phyloP scores from a whole-genome alignment of 1,140 invertebrate genomes.

The Sycophaga agraensis region DNA sequence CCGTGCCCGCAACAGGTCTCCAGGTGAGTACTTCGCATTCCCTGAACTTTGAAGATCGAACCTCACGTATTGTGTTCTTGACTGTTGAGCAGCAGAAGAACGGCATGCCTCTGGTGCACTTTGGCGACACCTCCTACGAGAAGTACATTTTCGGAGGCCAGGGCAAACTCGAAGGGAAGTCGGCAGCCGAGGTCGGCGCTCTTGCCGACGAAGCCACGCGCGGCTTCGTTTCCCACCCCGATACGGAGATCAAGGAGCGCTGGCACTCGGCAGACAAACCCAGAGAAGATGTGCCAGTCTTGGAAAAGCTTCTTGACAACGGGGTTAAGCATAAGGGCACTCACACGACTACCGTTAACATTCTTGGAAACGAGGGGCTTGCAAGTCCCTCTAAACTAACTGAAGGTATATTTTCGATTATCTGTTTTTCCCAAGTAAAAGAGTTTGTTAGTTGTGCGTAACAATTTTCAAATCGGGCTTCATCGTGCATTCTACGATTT shows the following conservation, averaged over 20 bases:
- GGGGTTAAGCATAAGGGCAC: not conserved
- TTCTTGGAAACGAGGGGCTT: conserved; percentile 12
- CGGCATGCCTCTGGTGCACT: conserved; percentile 56
- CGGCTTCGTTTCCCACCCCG: not conserved
- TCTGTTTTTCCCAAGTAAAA: too few species aligned
- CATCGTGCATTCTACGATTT: too few species aligned
- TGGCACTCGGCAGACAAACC: not conserved
- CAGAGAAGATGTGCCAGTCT: not conserved
- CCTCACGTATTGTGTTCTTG: too few species aligned
- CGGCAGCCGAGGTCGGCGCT: not conserved
- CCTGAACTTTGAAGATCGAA: not conserved
- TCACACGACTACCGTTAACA: conserved; percentile 13
- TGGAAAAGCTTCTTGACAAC: not conserved
- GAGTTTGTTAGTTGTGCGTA: too few species aligned
- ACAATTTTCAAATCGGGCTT: too few species aligned
- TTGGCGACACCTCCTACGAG: conserved; percentile 59
- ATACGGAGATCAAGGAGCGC: not conserved
- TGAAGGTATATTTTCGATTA: too few species aligned
- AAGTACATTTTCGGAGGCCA: conserved; percentile 46
- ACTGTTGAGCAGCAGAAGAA: conserved; percentile 48
- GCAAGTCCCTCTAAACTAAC: too few species aligned
- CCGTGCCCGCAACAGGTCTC: too few species aligned
- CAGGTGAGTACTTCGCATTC: not conserved
- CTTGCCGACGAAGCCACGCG: not conserved
- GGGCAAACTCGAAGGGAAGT: conserved; percentile 14